phyloP scores from a whole-genome alignment of 2,797 vertebrate genomes.

The Poeciliopsis gracilis region DNA sequence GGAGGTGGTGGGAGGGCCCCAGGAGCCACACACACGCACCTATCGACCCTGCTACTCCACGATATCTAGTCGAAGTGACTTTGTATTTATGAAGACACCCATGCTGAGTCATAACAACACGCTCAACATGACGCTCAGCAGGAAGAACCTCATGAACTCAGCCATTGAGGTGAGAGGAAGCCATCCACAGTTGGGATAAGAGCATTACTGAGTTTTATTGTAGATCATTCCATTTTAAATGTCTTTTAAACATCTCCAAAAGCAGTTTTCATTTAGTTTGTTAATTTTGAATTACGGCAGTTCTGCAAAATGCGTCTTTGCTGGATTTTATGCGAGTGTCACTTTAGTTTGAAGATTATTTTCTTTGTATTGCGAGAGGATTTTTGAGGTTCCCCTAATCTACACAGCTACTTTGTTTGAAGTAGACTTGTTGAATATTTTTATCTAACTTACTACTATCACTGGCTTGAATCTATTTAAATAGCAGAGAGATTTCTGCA shows the following conservation, averaged over 20 bases:
- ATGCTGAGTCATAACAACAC: constrained; percentile 86
- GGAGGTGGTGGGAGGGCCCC: constrained; percentile 92
- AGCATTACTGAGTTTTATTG: neutral
- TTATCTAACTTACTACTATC: constrained; percentile 28
- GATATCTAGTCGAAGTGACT: constrained; percentile 90
- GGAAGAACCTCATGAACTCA: constrained; percentile 85
- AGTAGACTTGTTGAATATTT: neutral
- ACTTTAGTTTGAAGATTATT: constrained; percentile 4
- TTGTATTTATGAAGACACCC: constrained; percentile 92
- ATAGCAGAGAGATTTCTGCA: constrained; percentile 25
- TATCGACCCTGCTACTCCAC: constrained; percentile 94
- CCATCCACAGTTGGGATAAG: constrained; percentile 4
- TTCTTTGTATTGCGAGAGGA: constrained; percentile 4
- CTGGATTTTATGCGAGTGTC: constrained; percentile 2
- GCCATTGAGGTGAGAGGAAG: constrained; percentile 76
- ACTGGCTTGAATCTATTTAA: constrained; percentile 26
- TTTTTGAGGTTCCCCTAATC: neutral
- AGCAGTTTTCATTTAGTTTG: neutral
- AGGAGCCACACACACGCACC: constrained; percentile 88
- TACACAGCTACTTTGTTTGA: neutral
- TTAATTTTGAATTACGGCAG: neutral
- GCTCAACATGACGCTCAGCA: constrained; percentile 84
- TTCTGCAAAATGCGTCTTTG: neutral
- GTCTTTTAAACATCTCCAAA: constrained; percentile 5
- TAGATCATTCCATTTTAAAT: neutral